A percentile compares a stretch with the other conserved stretches of the same genome.
phyloP scores from a whole-genome alignment of 2,797 vertebrate genomes.

The Acrocephalus scirpaceus region DNA sequence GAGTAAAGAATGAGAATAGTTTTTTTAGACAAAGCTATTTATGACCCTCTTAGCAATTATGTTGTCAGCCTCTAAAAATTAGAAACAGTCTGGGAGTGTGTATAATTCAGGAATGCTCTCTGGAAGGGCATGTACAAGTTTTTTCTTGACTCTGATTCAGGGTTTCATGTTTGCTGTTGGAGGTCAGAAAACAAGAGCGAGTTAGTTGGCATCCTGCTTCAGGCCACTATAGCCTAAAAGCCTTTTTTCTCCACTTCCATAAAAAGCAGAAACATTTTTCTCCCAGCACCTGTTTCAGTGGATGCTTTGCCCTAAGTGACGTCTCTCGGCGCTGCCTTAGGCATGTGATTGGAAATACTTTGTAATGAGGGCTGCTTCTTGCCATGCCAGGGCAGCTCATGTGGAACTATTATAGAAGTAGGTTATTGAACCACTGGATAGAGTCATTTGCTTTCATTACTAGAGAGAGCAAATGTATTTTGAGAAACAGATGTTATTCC shows the following conservation, averaged over 20 bases:
- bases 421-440: conserved; percentile 8
- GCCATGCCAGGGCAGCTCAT: neutral
- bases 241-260: conserved; percentile 1
- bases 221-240: neutral
- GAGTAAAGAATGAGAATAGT: neutral
- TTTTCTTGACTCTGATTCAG: conserved; percentile 11
- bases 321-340: neutral
- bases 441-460: conserved; percentile 17
- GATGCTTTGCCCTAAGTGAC: conserved; percentile 13
- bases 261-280: conserved; percentile 41
- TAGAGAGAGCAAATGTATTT: conserved; percentile 4
- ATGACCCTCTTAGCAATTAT: conserved; percentile 21
- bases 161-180: neutral
- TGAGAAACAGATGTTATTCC: neutral
- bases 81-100: conserved; percentile 9
- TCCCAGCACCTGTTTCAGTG: conserved; percentile 28
- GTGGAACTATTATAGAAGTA: neutral
- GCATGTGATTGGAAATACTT: conserved; percentile 45
- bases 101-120: conserved; percentile 29
- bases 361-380: neutral
- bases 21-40: conserved; percentile 22
- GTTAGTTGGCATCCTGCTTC: neutral
- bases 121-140: neutral
- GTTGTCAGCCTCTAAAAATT: conserved; percentile 55
- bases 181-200: neutral